Percentiles rank a stretch among this genome's conserved stretches.
These are phyloP conservation scores for Brotula barbata DNA, from an alignment of 2,797 vertebrate genomes.

Conservation along the genomic window DNA sequence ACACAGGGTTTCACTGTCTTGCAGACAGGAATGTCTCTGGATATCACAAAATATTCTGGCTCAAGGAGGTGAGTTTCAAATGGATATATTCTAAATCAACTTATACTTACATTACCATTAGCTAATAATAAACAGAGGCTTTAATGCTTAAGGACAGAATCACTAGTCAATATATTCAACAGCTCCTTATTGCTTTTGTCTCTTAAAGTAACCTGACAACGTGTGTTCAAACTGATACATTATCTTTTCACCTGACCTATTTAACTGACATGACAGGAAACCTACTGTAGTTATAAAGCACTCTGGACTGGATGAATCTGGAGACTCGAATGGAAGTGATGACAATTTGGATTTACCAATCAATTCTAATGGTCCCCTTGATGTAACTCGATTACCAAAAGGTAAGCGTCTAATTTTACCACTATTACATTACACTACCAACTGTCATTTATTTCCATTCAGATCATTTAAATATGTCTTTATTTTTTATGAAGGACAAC, in stretches of 20 bases:
- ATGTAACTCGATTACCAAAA: constrained; percentile 92
- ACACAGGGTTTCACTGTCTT: too few relatives aligned
- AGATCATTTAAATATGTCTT: too few relatives aligned
- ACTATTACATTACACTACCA: too few relatives aligned
- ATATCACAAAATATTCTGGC: constrained; percentile 78
- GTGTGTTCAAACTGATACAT: neutral
- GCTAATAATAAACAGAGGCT: too few relatives aligned
- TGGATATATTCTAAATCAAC: too few relatives aligned
- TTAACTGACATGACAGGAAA: constrained; percentile 81
- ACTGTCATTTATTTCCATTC: too few relatives aligned
- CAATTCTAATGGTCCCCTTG: constrained; percentile 85
- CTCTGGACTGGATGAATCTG: constrained; percentile 91
- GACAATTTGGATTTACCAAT: constrained; percentile 79
- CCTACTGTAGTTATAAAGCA: constrained; percentile 92
- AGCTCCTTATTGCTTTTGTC: neutral
- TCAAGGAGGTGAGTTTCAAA: constrained; percentile 87
- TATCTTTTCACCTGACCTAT: neutral
- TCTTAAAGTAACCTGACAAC: neutral
- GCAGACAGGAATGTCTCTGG: constrained; percentile 81
- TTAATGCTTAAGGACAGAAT: too few relatives aligned
- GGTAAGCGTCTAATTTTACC: constrained; percentile 82
- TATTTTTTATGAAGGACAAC: too few relatives aligned
- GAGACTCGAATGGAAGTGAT: constrained; percentile 82
- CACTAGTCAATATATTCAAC: too few relatives aligned
- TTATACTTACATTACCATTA: too few relatives aligned